phyloP scores from a whole-genome alignment of 2,113 vertebrate genomes.

The Poicephalus gulielmi region DNA sequence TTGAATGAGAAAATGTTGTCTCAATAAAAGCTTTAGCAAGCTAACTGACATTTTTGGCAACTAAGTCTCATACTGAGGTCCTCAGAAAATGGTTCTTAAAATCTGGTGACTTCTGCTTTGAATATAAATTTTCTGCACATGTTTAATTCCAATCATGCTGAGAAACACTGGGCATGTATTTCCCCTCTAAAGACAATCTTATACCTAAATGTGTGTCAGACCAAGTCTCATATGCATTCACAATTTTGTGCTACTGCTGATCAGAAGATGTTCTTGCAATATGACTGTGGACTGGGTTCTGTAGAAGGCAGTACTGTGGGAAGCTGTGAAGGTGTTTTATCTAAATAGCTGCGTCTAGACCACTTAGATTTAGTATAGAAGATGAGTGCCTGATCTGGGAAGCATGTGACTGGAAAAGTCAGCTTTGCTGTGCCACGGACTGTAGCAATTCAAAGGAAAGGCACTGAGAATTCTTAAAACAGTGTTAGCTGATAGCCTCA shows the following conservation, averaged over 20 bases:
- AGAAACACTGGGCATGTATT: background rate
- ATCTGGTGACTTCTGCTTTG: background rate
- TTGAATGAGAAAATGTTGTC: background rate
- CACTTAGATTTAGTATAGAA: background rate
- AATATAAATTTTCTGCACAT: background rate
- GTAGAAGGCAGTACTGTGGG: background rate
- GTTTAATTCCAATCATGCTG: background rate
- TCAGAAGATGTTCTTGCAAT: background rate
- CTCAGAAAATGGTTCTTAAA: background rate
- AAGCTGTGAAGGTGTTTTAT: background rate
- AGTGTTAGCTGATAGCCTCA: background rate
- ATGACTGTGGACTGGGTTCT: background rate
- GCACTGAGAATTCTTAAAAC: background rate
- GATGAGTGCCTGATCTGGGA: background rate
- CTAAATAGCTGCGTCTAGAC: background rate
- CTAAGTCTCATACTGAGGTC: background rate
- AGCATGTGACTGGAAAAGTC: background rate
- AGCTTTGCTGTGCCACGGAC: background rate
- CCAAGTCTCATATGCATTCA: background rate
- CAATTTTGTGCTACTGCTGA: background rate
- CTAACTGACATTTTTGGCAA: background rate
- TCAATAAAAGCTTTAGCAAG: background rate
- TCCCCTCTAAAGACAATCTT: background rate
- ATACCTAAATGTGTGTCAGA: background rate
- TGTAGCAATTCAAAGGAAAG: background rate